A percentile compares a stretch with the other conserved stretches of the same genome.
phyloP scores from a whole-genome alignment of 2,888 invertebrate genomes.

The Mesoligia furuncula region DNA sequence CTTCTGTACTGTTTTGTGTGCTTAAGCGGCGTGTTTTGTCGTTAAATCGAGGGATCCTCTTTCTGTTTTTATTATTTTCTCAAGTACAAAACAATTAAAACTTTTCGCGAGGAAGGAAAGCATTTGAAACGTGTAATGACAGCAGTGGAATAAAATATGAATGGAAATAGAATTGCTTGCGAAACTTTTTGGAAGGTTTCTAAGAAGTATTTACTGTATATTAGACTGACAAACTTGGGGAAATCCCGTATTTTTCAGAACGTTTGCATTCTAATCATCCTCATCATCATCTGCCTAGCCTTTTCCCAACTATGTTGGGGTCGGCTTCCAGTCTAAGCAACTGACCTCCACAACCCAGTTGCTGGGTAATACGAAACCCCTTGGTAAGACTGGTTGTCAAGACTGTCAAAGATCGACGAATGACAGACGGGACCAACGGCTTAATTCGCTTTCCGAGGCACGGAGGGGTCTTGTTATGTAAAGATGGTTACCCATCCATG shows the following conservation, averaged over 20 bases:
- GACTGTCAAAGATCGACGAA: background rate
- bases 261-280: too few relatives aligned
- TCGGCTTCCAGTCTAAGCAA: too few relatives aligned
- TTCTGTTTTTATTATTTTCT: constrained; percentile 41
- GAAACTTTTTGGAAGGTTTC: constrained; percentile 48
- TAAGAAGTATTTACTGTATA: constrained; percentile 15
- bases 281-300: too few relatives aligned
- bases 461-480: too few relatives aligned
- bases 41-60: constrained; percentile 44
- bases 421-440: too few relatives aligned
- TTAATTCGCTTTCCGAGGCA: background rate
- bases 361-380: too few relatives aligned
- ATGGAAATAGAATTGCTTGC: constrained; percentile 48
- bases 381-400: too few relatives aligned
- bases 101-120: constrained; percentile 49
- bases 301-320: too few relatives aligned
- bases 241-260: too few relatives aligned
- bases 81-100: constrained; percentile 60
- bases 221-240: too few relatives aligned
- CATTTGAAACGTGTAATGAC: constrained; percentile 53
- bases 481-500: too few relatives aligned
- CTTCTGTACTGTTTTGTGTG: constrained; percentile 13
- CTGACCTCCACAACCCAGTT: too few relatives aligned
- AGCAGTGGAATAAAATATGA: constrained; percentile 46
- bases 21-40: constrained; percentile 20